Evolutionary conservation across 2,113 vertebrate species (phyloP).

Genomic region (Panthera leo): DNA sequence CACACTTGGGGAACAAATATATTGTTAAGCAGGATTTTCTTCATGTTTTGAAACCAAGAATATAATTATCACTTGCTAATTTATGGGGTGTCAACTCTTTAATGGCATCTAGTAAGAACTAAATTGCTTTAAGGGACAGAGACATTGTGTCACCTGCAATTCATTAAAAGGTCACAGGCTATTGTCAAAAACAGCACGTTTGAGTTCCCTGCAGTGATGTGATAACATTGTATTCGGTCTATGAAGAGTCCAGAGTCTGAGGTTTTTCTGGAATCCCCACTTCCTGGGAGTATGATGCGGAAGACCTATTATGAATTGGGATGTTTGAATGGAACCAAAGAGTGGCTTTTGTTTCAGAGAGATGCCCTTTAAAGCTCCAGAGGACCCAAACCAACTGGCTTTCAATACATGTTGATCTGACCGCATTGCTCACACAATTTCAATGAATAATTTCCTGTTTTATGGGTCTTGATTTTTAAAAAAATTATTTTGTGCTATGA

Average conservation of each 20-base stretch:
- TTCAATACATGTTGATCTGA: conserved; percentile 24
- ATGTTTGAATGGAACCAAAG: background rate
- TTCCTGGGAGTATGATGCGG: background rate
- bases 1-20: conserved; percentile 81
- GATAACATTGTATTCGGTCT: conserved; percentile 36
- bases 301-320: background rate
- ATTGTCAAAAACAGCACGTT: conserved; percentile 72
- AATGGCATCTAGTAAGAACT: conserved; percentile 79
- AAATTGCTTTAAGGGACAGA: conserved; percentile 74
- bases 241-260: conserved; percentile 5
- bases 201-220: conserved; percentile 57
- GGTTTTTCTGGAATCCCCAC: background rate
- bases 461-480: background rate
- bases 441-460: background rate
- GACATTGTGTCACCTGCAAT: conserved; percentile 79
- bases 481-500: background rate
- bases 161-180: conserved; percentile 77
- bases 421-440: conserved; percentile 31
- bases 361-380: conserved; percentile 37
- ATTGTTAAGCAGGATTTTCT: conserved; percentile 83
- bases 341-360: conserved; percentile 46
- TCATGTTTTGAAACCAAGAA: conserved; percentile 83
- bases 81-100: conserved; percentile 83
- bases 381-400: background rate
- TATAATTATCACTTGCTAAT: conserved; percentile 86